Percentiles rank a stretch among this genome's conserved stretches.
These are phyloP conservation scores for Phymastichus coffea DNA, from an alignment of 1,140 invertebrate species.

Conservation along the genomic window DNA sequence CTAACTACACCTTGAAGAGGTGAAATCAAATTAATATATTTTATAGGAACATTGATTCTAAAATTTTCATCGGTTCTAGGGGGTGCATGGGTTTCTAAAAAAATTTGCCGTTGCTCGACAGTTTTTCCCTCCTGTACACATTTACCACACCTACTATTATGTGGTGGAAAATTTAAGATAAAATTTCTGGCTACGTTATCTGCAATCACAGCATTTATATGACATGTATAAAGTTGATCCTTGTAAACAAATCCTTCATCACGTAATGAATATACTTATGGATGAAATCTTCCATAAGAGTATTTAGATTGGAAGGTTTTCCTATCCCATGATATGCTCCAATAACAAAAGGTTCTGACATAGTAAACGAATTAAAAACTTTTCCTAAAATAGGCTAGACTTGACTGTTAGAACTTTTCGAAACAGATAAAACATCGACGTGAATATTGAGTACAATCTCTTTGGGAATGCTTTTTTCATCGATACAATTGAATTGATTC, in stretches of 20 bases:
- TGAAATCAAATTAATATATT: too few relatives aligned
- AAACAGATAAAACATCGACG: background rate
- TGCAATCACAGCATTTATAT: background rate
- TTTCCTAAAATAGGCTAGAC: background rate
- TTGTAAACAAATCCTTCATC: background rate
- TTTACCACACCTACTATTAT: too few relatives aligned
- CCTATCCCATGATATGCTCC: too few relatives aligned
- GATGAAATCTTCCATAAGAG: background rate
- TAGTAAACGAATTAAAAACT: background rate
- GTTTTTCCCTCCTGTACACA: background rate
- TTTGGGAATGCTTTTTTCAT: background rate
- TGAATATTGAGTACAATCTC: background rate
- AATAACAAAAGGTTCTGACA: background rate
- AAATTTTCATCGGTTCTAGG: too few relatives aligned
- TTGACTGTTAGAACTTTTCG: too few relatives aligned
- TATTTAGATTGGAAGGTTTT: background rate
- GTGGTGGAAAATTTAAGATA: background rate
- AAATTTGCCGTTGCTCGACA: too few relatives aligned
- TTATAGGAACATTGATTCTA: too few relatives aligned
- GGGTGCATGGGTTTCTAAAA: too few relatives aligned
- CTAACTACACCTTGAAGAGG: too few relatives aligned
- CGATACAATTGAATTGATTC: background rate
- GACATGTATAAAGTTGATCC: background rate
- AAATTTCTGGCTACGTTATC: too few relatives aligned
- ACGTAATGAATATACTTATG: background rate